These are phyloP conservation scores for Axea sp. DNA, from an alignment of 2,888 invertebrate species.

Conservation along the genomic window DNA sequence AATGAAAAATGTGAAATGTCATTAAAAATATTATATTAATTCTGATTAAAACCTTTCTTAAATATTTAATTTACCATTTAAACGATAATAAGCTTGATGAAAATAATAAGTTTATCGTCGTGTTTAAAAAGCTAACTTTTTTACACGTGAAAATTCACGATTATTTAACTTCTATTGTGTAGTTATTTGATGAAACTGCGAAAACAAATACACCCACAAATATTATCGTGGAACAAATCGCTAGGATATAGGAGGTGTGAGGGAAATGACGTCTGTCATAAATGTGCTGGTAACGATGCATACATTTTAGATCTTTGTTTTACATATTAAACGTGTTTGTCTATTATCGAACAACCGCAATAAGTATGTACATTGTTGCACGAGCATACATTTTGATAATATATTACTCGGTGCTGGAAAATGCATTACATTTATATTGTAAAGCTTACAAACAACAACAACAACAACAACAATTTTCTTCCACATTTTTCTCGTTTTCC, in stretches of 20 bases:
- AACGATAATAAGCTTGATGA: too few relatives aligned
- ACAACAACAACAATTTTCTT: constrained; percentile 72
- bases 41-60: too few relatives aligned
- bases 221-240: not conserved
- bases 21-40: too few relatives aligned
- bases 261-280: constrained; percentile 37
- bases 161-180: too few relatives aligned
- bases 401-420: constrained; percentile 69
- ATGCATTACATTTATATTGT: constrained; percentile 78
- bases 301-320: constrained; percentile 58
- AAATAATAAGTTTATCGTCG: too few relatives aligned
- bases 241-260: constrained; percentile 6
- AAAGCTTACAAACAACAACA: constrained; percentile 79
- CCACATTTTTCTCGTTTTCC: constrained; percentile 28
- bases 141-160: too few relatives aligned
- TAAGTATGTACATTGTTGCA: constrained; percentile 62
- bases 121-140: too few relatives aligned
- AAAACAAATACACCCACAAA: not conserved
- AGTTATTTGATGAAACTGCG: too few relatives aligned
- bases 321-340: constrained; percentile 62
- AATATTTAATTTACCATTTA: too few relatives aligned
- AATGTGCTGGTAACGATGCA: constrained; percentile 59
- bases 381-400: constrained; percentile 60
- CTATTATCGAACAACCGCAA: constrained; percentile 63
- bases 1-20: too few relatives aligned